These are phyloP conservation scores for Dromius quadrimaculatus DNA, from an alignment of 2,888 invertebrate species.

Conservation along the genomic window DNA sequence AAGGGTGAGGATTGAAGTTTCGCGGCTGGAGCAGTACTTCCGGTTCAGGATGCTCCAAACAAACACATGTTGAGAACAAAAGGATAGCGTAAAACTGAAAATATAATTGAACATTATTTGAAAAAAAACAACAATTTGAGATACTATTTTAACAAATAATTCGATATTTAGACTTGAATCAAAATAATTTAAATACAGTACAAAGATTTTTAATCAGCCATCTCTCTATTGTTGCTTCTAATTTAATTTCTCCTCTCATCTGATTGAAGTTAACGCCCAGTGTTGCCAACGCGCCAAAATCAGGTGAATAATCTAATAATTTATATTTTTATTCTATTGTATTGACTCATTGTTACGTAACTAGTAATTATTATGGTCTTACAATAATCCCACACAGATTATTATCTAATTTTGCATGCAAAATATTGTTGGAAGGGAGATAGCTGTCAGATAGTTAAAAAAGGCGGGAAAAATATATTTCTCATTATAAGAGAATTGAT, in stretches of 20 bases:
- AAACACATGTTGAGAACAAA: constrained; percentile 10
- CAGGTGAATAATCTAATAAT: constrained; percentile 23
- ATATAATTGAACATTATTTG: too few species aligned
- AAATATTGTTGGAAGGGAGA: too few species aligned
- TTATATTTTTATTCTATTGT: constrained; percentile 29
- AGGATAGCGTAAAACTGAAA: constrained; percentile 10
- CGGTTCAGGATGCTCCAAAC: constrained; percentile 61
- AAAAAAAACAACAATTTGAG: too few species aligned
- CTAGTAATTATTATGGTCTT: constrained; percentile 6
- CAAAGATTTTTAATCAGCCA: constrained; percentile 32
- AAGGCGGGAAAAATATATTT: too few species aligned
- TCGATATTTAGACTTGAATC: too few species aligned
- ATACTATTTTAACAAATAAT: too few species aligned
- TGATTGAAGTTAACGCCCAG: constrained; percentile 35
- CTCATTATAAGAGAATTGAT: too few species aligned
- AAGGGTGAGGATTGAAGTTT: constrained; percentile 67
- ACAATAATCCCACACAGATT: constrained; percentile 18
- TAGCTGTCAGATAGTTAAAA: too few species aligned
- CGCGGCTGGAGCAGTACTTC: constrained; percentile 64
- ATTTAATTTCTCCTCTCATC: constrained; percentile 29
- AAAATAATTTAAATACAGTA: too few species aligned
- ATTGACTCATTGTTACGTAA: constrained; percentile 28
- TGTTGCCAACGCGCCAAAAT: constrained; percentile 12
- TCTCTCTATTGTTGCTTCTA: constrained; percentile 29
- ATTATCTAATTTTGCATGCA: not conserved